Percentiles rank a stretch among this genome's conserved stretches.
Conservation (phyloP, 2,888 invertebrate species). For the Caenorhabditis uteleia region DNA sequence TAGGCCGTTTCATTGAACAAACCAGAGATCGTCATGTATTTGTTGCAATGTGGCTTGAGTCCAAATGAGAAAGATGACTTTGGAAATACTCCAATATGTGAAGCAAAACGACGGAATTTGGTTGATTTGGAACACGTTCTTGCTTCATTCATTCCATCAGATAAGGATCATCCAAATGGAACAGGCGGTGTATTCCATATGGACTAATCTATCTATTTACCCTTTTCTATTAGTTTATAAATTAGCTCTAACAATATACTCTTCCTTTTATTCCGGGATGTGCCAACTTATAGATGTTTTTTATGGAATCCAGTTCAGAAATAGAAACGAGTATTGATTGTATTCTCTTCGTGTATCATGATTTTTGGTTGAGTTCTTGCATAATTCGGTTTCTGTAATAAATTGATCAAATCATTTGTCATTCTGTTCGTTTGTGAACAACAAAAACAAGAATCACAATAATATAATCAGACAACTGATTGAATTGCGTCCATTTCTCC, state of each 20-base stretch:
- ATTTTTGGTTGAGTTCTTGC: too few relatives aligned
- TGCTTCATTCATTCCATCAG: slow-evolving; percentile 4
- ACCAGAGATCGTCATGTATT: slow-evolving; percentile 51
- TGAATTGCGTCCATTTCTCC: too few relatives aligned
- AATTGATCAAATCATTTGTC: too few relatives aligned
- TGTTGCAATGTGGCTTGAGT: slow-evolving; percentile 51
- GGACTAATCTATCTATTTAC: background rate
- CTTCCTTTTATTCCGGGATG: too few relatives aligned
- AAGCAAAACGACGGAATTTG: slow-evolving; percentile 43
- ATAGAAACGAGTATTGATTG: background rate
- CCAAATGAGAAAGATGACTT: slow-evolving; percentile 57
- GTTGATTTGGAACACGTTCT: slow-evolving; percentile 10
- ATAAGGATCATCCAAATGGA: background rate
- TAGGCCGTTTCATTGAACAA: slow-evolving; percentile 58
- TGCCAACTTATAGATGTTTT: background rate
- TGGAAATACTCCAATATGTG: slow-evolving; percentile 57
- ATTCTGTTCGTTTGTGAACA: too few relatives aligned
- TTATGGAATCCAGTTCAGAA: background rate
- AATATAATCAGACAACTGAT: too few relatives aligned
- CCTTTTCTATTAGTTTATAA: background rate
- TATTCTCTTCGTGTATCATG: background rate
- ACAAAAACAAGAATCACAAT: too few relatives aligned
- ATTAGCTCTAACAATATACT: too few relatives aligned
- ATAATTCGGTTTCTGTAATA: too few relatives aligned
- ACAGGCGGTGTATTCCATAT: background rate